A percentile compares a stretch with the other conserved stretches of the same genome.
Conservation (phyloP, 2,797 vertebrate genomes). For the Lacerta agilis region DNA sequence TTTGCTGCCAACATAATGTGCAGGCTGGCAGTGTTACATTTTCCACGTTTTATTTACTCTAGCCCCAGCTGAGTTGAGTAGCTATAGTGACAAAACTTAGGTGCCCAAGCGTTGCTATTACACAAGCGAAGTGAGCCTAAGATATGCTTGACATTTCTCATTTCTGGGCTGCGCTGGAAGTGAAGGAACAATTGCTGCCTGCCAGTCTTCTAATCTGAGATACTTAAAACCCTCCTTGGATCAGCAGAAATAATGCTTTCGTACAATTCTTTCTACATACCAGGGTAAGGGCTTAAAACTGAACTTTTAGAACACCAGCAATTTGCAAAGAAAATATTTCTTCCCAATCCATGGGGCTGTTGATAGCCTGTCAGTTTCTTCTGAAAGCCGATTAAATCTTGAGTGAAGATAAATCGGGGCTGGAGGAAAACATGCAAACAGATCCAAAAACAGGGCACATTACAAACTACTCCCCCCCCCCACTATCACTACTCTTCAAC, state of each 20-base stretch:
- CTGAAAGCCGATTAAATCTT: background rate
- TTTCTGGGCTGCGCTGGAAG: background rate
- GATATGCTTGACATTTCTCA: constrained; percentile 1
- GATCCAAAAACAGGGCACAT: background rate
- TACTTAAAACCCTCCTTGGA: background rate
- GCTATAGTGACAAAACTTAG: constrained; percentile 25
- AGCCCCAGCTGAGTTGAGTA: constrained; percentile 14
- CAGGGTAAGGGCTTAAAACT: constrained; percentile 23
- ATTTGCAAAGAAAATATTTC: background rate
- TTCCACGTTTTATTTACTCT: constrained; percentile 19
- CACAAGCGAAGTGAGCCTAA: constrained; percentile 8
- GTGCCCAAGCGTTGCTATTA: background rate
- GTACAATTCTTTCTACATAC: constrained; percentile 10
- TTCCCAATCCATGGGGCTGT: background rate
- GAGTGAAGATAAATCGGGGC: background rate
- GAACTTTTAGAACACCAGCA: background rate
- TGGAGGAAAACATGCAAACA: background rate
- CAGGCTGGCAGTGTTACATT: background rate
- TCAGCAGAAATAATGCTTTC: constrained; percentile 5
- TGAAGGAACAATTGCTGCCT: background rate
- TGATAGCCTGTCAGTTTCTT: background rate
- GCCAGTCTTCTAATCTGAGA: background rate
- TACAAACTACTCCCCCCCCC: background rate
- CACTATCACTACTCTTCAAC: background rate
- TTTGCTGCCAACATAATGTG: background rate